Evolutionary conservation across 2,888 invertebrate genomes (phyloP).

Genomic region (Matsumyia berberina): DNA sequence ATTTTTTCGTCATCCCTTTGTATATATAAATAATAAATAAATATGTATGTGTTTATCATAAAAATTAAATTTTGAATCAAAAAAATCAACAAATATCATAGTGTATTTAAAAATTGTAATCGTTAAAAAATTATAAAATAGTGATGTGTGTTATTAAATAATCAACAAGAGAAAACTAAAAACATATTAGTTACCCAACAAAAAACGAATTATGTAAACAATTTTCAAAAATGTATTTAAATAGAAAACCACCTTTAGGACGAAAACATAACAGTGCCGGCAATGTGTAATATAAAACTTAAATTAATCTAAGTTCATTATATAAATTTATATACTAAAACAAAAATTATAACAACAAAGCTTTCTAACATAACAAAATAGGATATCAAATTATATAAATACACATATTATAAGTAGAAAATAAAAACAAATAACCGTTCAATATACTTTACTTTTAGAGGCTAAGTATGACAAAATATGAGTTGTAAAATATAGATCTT

Average conservation of each 20-base stretch:
- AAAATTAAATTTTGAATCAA: neutral
- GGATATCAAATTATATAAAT: conserved; percentile 70
- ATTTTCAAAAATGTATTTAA: conserved; percentile 50
- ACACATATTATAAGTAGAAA: conserved; percentile 36
- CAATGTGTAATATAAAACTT: conserved; percentile 80
- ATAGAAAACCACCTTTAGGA: conserved; percentile 71
- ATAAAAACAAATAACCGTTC: conserved; percentile 42
- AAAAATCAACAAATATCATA: conserved; percentile 13
- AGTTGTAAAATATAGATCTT: conserved; percentile 39
- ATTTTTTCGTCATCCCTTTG: conserved; percentile 35
- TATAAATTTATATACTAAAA: conserved; percentile 25
- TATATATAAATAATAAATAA: conserved; percentile 12
- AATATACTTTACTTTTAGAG: conserved; percentile 52
- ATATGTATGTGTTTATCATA: conserved; percentile 23
- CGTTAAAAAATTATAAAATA: conserved; percentile 35
- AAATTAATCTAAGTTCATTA: conserved; percentile 54
- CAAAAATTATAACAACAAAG: conserved; percentile 36
- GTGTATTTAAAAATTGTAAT: conserved; percentile 27
- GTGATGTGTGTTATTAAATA: conserved; percentile 34
- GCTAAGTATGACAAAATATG: conserved; percentile 42
- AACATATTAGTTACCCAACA: conserved; percentile 41
- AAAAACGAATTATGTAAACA: conserved; percentile 60
- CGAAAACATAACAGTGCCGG: conserved; percentile 78
- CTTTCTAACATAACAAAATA: conserved; percentile 63
- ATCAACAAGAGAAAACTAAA: conserved; percentile 42